Conservation (phyloP, 2,113 vertebrate species). For the Neolamprologus tretocephalus region DNA sequence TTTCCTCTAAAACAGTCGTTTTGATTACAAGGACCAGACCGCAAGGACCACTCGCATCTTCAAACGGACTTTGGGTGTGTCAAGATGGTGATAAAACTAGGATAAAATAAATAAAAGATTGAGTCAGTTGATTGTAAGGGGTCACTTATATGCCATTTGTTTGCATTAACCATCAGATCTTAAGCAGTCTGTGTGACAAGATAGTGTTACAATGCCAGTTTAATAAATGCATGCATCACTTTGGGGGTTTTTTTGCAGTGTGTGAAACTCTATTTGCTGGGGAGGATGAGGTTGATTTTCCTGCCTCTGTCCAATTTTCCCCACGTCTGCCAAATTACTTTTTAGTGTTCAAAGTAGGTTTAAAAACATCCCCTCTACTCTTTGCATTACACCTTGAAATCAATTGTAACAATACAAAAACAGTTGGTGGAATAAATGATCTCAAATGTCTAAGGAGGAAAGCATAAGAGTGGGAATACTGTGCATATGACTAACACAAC, state of each 20-base stretch:
- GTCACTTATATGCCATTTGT: background rate
- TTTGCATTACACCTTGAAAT: background rate
- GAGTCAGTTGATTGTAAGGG: background rate
- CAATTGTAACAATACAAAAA: background rate
- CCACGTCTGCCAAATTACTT: background rate
- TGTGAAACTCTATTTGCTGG: background rate
- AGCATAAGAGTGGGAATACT: background rate
- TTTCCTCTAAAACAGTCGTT: background rate
- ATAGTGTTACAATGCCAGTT: background rate
- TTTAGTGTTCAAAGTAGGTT: background rate
- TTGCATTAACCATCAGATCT: background rate
- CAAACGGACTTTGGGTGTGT: background rate
- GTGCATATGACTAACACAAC: background rate
- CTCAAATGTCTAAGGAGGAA: background rate
- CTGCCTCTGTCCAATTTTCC: background rate
- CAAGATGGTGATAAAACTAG: background rate
- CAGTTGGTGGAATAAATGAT: background rate
- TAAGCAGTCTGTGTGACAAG: background rate
- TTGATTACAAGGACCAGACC: background rate
- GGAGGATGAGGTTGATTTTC: background rate
- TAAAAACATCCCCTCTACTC: background rate
- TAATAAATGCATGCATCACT: background rate
- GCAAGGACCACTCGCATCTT: background rate
- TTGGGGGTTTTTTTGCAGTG: accelerated
- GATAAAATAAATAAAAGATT: background rate